phyloP scores from a whole-genome alignment of 1,140 invertebrate species.

The Lamellibrachia luymesi region DNA sequence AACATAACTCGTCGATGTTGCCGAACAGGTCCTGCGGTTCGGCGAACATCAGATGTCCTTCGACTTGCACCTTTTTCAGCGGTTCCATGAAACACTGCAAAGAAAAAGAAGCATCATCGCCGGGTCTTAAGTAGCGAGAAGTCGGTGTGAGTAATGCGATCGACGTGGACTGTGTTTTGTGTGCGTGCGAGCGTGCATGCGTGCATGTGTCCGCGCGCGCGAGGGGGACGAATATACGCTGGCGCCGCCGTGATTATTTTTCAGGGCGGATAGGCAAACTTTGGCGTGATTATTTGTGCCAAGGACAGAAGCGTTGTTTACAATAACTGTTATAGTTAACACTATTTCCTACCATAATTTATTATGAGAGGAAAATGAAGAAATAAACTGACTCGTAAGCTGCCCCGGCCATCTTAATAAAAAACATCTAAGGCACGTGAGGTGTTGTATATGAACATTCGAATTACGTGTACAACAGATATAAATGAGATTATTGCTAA shows the following conservation, averaged over 20 bases:
- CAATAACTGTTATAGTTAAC: too few relatives aligned
- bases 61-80: constrained; percentile 70
- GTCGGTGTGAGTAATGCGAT: not conserved
- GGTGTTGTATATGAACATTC: not conserved
- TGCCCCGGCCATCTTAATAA: too few relatives aligned
- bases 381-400: too few relatives aligned
- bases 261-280: not conserved
- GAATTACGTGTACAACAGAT: not conserved
- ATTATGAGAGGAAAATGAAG: not conserved
- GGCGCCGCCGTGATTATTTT: too few relatives aligned
- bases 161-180: too few relatives aligned
- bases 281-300: not conserved
- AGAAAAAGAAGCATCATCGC: not conserved
- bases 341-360: too few relatives aligned
- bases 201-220: too few relatives aligned
- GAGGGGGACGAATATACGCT: not conserved
- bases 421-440: too few relatives aligned
- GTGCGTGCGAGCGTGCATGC: too few relatives aligned
- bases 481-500: constrained; percentile 6
- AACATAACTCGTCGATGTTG: constrained; percentile 70
- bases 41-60: constrained; percentile 69
- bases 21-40: constrained; percentile 71
- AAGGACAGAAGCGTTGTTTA: too few relatives aligned
- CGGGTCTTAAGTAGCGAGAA: not conserved
- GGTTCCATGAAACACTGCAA: constrained; percentile 72